Percentiles rank a stretch among this genome's conserved stretches.
Conservation (phyloP, 2,113 vertebrate genomes). For the Nothocercus julius region DNA sequence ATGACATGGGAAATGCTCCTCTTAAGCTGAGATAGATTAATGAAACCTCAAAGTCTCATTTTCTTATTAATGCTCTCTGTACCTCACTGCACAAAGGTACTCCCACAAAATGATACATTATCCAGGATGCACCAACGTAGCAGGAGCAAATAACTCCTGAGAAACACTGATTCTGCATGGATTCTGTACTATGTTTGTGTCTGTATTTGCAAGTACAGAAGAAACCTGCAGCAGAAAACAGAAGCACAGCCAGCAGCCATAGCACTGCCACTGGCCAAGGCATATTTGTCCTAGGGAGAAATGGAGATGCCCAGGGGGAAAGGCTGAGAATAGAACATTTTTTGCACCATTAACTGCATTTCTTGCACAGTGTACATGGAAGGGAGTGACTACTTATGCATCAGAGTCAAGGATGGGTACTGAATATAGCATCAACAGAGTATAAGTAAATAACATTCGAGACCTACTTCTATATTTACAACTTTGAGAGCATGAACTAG, state of each 20-base stretch:
- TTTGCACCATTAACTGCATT: not conserved
- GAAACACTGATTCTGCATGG: not conserved
- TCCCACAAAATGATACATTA: not conserved
- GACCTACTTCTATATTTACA: not conserved
- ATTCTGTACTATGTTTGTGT: not conserved
- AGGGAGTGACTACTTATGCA: not conserved
- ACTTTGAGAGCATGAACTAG: not conserved
- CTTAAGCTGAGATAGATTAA: not conserved
- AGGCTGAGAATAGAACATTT: not conserved
- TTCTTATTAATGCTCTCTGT: not conserved
- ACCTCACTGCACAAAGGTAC: not conserved
- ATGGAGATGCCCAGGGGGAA: not conserved
- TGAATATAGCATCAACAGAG: not conserved
- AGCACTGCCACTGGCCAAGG: too few relatives aligned
- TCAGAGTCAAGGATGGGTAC: not conserved
- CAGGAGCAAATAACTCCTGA: not conserved
- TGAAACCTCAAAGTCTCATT: not conserved
- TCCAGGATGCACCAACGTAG: not conserved
- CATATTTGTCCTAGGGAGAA: not conserved
- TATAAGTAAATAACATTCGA: not conserved
- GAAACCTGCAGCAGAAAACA: not conserved
- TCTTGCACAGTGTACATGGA: not conserved
- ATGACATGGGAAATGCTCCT: not conserved
- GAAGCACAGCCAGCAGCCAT: too few relatives aligned
- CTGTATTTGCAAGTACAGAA: not conserved